Base-by-base conservation (phyloP, 2,113 vertebrate species). In the Pachypanchax playfairii region DNA sequence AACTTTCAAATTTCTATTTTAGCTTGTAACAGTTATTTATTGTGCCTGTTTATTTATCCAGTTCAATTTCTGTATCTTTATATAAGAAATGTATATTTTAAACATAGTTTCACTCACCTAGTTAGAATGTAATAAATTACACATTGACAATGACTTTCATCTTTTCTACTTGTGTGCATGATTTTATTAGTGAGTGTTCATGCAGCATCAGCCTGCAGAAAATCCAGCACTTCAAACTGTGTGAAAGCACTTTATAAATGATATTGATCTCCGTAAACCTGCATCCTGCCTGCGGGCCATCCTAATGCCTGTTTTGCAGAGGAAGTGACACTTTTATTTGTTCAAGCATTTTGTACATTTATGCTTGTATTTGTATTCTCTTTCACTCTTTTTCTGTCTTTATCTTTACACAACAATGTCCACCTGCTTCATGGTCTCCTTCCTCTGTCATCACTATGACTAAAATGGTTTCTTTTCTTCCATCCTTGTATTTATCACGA, bases 201-300 rank as follows among this genome's bases (percentile, higher is more conserved):
- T 55, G 38, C 33, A 38, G 36, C 35, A 39, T 39, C 12, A 50
- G 41, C 12, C 65, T 78, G 67, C 63, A 86, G 66, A 74, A 33
- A 54, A 76, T 64, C 70, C 78, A 85, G 71, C 60, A 24, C 41
- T 66, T 62, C 59, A 76, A 80, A 79, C 41, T 75, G 77, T 84
- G 70, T 68, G 69, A 62, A 77, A 84, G 67, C 84, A 80, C 69
- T 89, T 83, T 86, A 67, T 60, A 89, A 85, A 90, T 86, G 79
- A 66, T 84, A 88, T 65, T 76, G 79, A 88, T 91, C 83, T 80
- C 70, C 75, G 18, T 58, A 72, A 73, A 86, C 72, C 76, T 75
- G 78, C 50, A 36, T 68, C 47, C 77, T 79, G 70, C 82, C 82
- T 83, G 78, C 80, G 21, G 13, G 69, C 54, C 70, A 80, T 84